phyloP scores from a whole-genome alignment of 1,140 invertebrate species.

The Harpegnathos saltator region DNA sequence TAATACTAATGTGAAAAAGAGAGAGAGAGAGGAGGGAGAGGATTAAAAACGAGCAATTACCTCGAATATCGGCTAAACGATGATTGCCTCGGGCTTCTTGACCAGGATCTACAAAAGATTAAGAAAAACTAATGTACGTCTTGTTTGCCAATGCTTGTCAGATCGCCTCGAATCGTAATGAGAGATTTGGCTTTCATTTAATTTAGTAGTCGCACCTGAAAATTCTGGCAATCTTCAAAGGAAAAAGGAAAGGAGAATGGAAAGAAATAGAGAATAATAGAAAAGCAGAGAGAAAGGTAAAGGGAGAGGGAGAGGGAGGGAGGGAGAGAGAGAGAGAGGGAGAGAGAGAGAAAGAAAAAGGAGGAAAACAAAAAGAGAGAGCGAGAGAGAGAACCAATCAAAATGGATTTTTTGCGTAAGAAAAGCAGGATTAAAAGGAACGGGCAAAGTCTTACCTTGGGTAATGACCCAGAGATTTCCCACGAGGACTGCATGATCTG shows the following conservation, averaged over 20 bases:
- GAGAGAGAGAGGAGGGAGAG: neutral
- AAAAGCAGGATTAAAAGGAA: neutral
- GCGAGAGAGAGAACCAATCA: neutral
- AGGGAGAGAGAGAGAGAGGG: too few species aligned
- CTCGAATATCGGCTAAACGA: constrained; percentile 76
- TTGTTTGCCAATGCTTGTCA: constrained; percentile 61
- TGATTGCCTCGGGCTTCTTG: constrained; percentile 78
- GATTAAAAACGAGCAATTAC: constrained; percentile 70
- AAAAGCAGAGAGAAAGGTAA: neutral
- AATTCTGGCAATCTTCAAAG: constrained; percentile 63
- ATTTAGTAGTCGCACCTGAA: constrained; percentile 78
- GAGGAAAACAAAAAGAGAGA: neutral
- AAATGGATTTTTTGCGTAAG: neutral
- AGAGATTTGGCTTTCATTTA: constrained; percentile 70
- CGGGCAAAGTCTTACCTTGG: constrained; percentile 80
- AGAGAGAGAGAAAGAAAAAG: neutral
- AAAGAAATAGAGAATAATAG: neutral
- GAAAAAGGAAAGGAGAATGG: neutral
- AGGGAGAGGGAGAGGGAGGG: neutral
- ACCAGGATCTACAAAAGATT: constrained; percentile 82
- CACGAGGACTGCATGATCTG: constrained; percentile 78
- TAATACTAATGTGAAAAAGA: constrained; percentile 52
- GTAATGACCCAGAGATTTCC: constrained; percentile 76
- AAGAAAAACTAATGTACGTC: constrained; percentile 77
- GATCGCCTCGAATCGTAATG: constrained; percentile 50